Percentiles rank a stretch among this genome's conserved stretches.
Conservation (phyloP, 1,140 invertebrate genomes). For the Acarapis woodi region DNA sequence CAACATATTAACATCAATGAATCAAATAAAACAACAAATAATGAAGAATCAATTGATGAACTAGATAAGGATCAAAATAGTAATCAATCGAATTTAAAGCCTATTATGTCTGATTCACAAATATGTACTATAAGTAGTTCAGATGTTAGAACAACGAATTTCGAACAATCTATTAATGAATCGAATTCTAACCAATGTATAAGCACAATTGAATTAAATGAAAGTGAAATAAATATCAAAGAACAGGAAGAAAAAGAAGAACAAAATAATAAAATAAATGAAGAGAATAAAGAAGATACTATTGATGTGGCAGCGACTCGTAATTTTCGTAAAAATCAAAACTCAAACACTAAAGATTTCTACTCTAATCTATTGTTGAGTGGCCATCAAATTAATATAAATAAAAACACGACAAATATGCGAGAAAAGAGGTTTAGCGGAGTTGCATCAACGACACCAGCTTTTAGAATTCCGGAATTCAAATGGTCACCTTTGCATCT, state of each 20-base stretch:
- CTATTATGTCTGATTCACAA: no score
- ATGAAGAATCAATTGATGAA: no score
- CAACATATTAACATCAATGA: no score
- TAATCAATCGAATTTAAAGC: no score
- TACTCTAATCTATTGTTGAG: constrained; percentile 25
- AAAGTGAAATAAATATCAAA: neutral
- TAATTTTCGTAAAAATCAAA: constrained; percentile 8
- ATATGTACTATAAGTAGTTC: no score
- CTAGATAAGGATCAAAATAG: no score
- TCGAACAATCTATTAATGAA: neutral
- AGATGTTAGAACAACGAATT: no score
- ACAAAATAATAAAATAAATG: neutral
- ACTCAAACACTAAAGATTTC: neutral
- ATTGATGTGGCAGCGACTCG: constrained; percentile 14
- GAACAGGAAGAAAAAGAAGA: constrained; percentile 2
- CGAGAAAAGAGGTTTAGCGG: neutral
- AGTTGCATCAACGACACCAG: constrained; percentile 60
- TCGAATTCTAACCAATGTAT: neutral
- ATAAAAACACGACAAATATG: constrained; percentile 7
- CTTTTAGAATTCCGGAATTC: constrained; percentile 96
- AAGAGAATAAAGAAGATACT: neutral
- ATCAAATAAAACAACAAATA: no score
- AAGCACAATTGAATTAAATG: neutral
- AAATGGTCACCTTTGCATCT: constrained; percentile 98
- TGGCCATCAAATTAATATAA: constrained; percentile 6